Evolutionary conservation across 2,888 invertebrate species (phyloP).

Genomic region (Xestobium rufovillosum): DNA sequence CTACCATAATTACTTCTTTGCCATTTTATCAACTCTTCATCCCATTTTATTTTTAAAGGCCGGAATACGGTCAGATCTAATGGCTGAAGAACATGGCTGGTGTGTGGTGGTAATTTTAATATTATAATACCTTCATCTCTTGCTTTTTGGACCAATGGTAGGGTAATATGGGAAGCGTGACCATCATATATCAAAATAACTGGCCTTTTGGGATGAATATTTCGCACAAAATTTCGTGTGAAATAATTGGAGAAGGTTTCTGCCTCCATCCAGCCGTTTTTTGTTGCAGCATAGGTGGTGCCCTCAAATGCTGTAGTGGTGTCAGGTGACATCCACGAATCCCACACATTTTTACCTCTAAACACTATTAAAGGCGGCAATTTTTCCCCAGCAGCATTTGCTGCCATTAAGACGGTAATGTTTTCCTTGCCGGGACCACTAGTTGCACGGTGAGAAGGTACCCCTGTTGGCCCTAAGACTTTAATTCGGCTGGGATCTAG

Average conservation of each 20-base stretch:
- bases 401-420: slow-evolving; percentile 23
- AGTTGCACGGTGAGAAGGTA: slow-evolving; percentile 18
- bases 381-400: slow-evolving; percentile 26
- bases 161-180: slow-evolving; percentile 25
- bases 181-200: slow-evolving; percentile 29
- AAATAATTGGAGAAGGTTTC: slow-evolving; percentile 27
- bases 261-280: slow-evolving; percentile 28
- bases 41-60: too few relatives aligned
- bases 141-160: slow-evolving; percentile 22
- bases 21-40: slow-evolving; percentile 5
- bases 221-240: too few relatives aligned
- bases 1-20: slow-evolving; percentile 2
- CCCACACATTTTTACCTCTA: slow-evolving; percentile 31
- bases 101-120: slow-evolving; percentile 26
- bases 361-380: slow-evolving; percentile 30
- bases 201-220: slow-evolving; percentile 26
- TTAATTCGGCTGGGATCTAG: slow-evolving; percentile 17
- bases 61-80: slow-evolving; percentile 25
- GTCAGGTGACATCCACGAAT: slow-evolving; percentile 28
- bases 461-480: slow-evolving; percentile 11
- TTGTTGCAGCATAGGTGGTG: slow-evolving; percentile 29
- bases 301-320: slow-evolving; percentile 24
- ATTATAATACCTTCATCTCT: slow-evolving; percentile 21
- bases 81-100: slow-evolving; percentile 27
- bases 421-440: slow-evolving; percentile 26